Evolutionary conservation across 2,888 invertebrate species (phyloP).

Genomic region (Ornithoptera priamus): DNA sequence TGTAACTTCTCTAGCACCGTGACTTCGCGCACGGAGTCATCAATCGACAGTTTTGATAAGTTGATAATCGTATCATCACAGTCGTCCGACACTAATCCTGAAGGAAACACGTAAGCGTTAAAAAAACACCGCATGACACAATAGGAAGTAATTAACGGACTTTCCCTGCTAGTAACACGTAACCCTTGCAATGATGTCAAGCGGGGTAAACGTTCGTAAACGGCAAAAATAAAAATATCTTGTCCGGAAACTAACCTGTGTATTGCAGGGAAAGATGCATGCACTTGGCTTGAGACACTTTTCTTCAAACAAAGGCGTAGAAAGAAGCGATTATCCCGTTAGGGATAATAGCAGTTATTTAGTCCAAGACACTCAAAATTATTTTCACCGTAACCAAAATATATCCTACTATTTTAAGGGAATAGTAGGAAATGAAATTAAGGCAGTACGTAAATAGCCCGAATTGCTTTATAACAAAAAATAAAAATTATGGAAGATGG

Average conservation of each 20-base stretch:
- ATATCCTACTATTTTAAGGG: slow-evolving; percentile 51
- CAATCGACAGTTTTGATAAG: slow-evolving; percentile 76
- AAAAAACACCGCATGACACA: slow-evolving; percentile 51
- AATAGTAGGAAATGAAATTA: slow-evolving; percentile 57
- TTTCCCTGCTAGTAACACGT: slow-evolving; percentile 62
- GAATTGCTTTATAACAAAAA: slow-evolving; percentile 61
- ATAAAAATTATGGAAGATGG: slow-evolving; percentile 72
- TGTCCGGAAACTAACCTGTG: slow-evolving; percentile 63
- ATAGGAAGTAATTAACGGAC: slow-evolving; percentile 71
- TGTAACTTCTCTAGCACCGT: slow-evolving; percentile 68
- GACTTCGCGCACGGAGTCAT: slow-evolving; percentile 68
- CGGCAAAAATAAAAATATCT: slow-evolving; percentile 3
- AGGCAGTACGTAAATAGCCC: slow-evolving; percentile 52
- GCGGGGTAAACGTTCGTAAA: slow-evolving; percentile 38
- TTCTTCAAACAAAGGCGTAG: slow-evolving; percentile 73
- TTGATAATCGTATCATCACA: slow-evolving; percentile 80
- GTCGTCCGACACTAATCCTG: slow-evolving; percentile 78
- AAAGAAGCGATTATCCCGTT: slow-evolving; percentile 79
- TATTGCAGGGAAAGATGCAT: slow-evolving; percentile 80
- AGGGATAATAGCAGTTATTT: slow-evolving; percentile 75
- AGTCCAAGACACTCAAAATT: slow-evolving; percentile 51
- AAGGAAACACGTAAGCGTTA: slow-evolving; percentile 45
- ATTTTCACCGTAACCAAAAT: slow-evolving; percentile 48
- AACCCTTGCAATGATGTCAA: slow-evolving; percentile 41
- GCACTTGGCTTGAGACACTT: slow-evolving; percentile 79